Conservation (phyloP, 2,113 vertebrate species). For the Diadophis punctatus region DNA sequence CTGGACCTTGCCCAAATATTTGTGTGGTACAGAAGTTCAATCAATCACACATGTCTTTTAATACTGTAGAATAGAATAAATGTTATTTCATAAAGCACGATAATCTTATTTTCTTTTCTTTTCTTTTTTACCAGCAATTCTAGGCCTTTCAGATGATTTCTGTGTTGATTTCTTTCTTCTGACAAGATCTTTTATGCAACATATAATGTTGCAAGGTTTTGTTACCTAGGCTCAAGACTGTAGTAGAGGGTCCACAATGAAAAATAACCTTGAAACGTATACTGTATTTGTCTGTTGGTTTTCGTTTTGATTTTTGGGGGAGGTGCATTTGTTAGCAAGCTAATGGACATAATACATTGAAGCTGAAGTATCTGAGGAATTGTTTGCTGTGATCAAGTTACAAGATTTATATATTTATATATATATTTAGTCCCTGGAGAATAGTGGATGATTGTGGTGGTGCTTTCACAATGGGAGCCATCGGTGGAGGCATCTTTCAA, state of each 20-base stretch:
- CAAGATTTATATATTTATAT: background rate
- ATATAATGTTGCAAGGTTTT: background rate
- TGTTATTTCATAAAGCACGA: background rate
- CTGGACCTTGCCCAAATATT: background rate
- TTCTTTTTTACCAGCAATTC: background rate
- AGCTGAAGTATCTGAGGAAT: background rate
- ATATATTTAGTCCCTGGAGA: slow-evolving; percentile 85
- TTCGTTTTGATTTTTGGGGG: background rate
- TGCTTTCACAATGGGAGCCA: slow-evolving; percentile 95
- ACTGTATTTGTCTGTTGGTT: background rate
- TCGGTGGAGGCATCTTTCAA: slow-evolving; percentile 95
- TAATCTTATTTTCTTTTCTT: background rate
- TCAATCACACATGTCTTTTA: background rate
- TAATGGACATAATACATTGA: background rate
- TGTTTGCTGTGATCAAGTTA: background rate
- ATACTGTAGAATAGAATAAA: background rate
- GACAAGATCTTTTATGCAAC: background rate
- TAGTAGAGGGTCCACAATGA: background rate
- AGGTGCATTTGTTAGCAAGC: background rate
- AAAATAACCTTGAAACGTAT: background rate
- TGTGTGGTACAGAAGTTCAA: background rate
- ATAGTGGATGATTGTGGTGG: slow-evolving; percentile 97
- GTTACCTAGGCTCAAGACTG: background rate
- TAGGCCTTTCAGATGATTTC: background rate
- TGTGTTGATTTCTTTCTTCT: background rate